Evolutionary conservation across 2,113 vertebrate species (phyloP).

Genomic region (Marcusenius ussheri): DNA sequence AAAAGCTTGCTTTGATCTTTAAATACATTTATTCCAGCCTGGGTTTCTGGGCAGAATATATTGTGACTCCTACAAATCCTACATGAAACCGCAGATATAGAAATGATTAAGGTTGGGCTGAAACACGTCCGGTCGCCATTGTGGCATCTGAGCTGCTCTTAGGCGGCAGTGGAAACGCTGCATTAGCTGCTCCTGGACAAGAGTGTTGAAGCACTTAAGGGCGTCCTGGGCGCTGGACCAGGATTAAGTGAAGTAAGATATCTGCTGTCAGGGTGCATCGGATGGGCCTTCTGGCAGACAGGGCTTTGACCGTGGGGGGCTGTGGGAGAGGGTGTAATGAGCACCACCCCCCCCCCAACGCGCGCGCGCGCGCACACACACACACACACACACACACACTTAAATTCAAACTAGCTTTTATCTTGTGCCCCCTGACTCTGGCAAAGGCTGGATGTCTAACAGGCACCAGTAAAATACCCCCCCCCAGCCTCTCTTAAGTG

Average conservation of each 20-base stretch:
- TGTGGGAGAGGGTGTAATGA: not conserved
- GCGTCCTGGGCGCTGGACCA: not conserved
- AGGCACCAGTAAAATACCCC: not conserved
- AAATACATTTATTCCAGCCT: not conserved
- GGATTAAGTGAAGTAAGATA: not conserved
- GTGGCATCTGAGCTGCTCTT: not conserved
- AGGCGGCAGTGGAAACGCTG: not conserved
- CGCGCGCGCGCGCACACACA: no score
- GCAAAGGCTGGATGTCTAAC: not conserved
- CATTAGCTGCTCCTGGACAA: not conserved
- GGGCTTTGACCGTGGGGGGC: not conserved
- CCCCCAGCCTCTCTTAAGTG: not conserved
- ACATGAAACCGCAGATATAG: not conserved
- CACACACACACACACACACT: not conserved
- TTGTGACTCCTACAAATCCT: not conserved
- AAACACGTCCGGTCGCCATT: not conserved
- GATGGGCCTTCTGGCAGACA: not conserved
- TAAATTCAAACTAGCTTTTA: not conserved
- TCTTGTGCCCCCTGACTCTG: not conserved
- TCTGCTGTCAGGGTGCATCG: not conserved
- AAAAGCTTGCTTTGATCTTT: not conserved
- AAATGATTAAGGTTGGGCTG: not conserved
- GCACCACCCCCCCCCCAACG: not conserved
- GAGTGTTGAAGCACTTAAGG: not conserved
- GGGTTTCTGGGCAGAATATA: not conserved